Evolutionary conservation across 2,113 vertebrate species (phyloP), one percentile per base, ranked within the genome.

Genomic region (Lepisosteus oculatus): DNA sequence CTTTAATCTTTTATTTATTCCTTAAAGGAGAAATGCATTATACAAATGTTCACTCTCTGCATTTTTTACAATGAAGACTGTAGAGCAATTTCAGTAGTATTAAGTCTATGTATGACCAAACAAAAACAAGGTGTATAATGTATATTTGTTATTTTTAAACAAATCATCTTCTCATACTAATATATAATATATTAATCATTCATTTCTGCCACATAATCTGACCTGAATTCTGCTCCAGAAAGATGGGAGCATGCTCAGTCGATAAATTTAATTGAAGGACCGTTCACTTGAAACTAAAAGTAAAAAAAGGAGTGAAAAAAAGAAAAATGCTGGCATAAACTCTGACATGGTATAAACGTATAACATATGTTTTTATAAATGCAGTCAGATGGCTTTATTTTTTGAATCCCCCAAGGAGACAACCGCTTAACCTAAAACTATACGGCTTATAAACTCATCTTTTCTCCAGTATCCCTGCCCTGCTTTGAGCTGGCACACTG

Each of bases 331-430:
- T 81, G 78, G 79, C 84, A 74, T 80, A 77, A 77, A 87, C 71
- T 81, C 80, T 75, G 79, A 84, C 79, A 83, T 84, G 78, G 76
- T 79, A 74, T 79, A 87, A 90, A 86, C 83, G 83, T 80, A 73
- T 86, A 90, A 82, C 87, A 88, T 82, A 80, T 88, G 86, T 78
- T 77, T 87, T 77, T 79, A 41, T 86, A 84, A 89, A 87, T 77
- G 77, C 65, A 79, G 76, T 90, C 86, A 85, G 82, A 86, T 88
- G 85, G 83, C 80, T 82, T 84, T 85, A 83, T 83, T 82, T 80
- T 70, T 74, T 61, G 71, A 77, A 74, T 77, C 78, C 77, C 81
- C 81, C 80, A 65, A 81, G 80, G 81, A 87, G 83, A 76, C 68
- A 68, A 84, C 76, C 71, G 72, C 73, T 82, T 79, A 80, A 67